Evolutionary conservation across 2,113 vertebrate genomes (phyloP).

Genomic region (Cyanistes caeruleus): DNA sequence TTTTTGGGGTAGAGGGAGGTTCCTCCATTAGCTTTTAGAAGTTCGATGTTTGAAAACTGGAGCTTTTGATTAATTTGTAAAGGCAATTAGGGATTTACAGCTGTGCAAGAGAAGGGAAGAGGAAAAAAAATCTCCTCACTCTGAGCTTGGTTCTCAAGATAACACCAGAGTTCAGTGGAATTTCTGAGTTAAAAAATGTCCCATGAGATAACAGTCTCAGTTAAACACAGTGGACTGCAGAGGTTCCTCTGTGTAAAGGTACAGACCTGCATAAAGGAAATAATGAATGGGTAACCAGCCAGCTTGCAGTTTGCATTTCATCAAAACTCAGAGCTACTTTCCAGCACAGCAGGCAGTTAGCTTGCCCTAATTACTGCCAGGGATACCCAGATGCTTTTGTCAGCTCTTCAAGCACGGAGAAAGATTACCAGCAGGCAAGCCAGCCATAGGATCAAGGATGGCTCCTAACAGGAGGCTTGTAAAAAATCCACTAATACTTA

Average conservation of each 20-base stretch:
- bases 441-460: slow-evolving; percentile 19
- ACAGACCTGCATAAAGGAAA: not conserved
- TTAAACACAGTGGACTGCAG: not conserved
- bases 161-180: not conserved
- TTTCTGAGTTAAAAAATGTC: not conserved
- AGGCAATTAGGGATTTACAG: not conserved
- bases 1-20: not conserved
- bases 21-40: not conserved
- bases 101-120: not conserved
- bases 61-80: not conserved
- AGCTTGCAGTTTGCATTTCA: slow-evolving; percentile 28
- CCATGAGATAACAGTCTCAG: not conserved
- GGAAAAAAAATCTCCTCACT: not conserved
- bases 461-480: slow-evolving; percentile 31
- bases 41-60: not conserved
- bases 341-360: slow-evolving; percentile 43
- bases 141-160: not conserved
- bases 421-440: slow-evolving; percentile 64
- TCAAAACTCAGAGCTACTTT: slow-evolving; percentile 37
- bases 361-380: slow-evolving; percentile 64
- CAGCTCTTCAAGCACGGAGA: slow-evolving; percentile 57
- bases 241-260: not conserved
- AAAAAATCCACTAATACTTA: slow-evolving; percentile 34
- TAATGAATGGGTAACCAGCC: not conserved
- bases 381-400: slow-evolving; percentile 66